These are phyloP conservation scores for Noctua janthe DNA, from an alignment of 2,888 invertebrate species.

Conservation along the genomic window DNA sequence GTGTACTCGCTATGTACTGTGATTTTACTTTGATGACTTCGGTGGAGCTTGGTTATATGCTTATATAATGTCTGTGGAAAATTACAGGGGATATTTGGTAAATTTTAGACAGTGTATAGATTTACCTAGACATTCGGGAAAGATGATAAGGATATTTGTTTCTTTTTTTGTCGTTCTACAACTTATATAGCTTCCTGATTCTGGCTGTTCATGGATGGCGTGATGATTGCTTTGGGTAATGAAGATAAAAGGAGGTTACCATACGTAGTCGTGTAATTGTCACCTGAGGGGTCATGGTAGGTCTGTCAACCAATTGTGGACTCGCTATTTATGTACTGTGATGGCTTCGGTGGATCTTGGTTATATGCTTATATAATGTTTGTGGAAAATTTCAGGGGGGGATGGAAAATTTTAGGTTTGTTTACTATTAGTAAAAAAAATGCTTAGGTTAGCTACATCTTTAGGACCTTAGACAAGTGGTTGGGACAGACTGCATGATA, in stretches of 20 bases:
- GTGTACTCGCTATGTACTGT: constrained; percentile 64
- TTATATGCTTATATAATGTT: constrained; percentile 14
- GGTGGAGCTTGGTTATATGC: constrained; percentile 21
- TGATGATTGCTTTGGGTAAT: not conserved
- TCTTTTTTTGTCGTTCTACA: no score
- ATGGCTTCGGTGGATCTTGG: constrained; percentile 40
- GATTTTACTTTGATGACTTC: constrained; percentile 61
- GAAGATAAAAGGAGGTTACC: not conserved
- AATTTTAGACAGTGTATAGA: not conserved
- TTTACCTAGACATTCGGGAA: not conserved
- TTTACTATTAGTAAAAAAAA: not conserved
- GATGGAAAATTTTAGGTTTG: not conserved
- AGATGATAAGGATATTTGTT: not conserved
- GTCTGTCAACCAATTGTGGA: constrained; percentile 76
- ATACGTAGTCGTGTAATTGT: not conserved
- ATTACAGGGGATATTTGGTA: not conserved
- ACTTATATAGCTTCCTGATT: not conserved
- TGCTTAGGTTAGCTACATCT: not conserved
- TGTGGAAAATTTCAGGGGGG: not conserved
- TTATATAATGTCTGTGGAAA: constrained; percentile 17
- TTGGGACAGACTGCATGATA: not conserved
- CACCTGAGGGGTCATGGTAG: constrained; percentile 59
- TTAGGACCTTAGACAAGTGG: not conserved
- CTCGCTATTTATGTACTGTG: constrained; percentile 45
- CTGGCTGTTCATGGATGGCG: not conserved